phyloP scores from a whole-genome alignment of 1,140 invertebrate genomes.

The Drosophila kepulauana region DNA sequence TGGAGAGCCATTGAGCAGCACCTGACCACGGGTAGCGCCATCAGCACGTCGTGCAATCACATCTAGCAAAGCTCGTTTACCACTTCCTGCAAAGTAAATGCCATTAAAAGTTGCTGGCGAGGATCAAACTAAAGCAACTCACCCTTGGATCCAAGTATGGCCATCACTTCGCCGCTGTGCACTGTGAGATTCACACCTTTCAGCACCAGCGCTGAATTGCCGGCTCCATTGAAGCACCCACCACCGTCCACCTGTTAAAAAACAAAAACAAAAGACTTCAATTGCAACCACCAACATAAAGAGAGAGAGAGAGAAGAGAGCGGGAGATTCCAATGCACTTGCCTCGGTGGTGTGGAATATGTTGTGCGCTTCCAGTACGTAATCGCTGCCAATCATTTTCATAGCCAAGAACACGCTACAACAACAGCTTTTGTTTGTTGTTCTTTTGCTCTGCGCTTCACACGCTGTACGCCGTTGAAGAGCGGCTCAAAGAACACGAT shows the following conservation, averaged over 20 bases:
- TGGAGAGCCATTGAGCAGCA: constrained; percentile 93
- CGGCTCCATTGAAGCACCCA: constrained; percentile 91
- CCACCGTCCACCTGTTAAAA: constrained; percentile 90
- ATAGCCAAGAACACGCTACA: constrained; percentile 57
- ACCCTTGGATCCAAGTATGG: constrained; percentile 96
- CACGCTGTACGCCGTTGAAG: constrained; percentile 59
- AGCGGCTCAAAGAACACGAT: constrained; percentile 46
- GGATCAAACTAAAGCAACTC: constrained; percentile 7
- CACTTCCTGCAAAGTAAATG: constrained; percentile 88
- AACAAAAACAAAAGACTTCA: constrained; percentile 50
- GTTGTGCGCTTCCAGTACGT: constrained; percentile 94
- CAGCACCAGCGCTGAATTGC: constrained; percentile 93
- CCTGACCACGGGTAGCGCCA: constrained; percentile 92
- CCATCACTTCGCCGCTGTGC: constrained; percentile 95
- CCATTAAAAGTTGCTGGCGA: not conserved
- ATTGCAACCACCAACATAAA: constrained; percentile 36
- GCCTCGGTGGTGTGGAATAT: constrained; percentile 95
- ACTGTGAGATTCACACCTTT: constrained; percentile 96
- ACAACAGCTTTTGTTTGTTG: constrained; percentile 58
- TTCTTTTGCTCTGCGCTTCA: constrained; percentile 44
- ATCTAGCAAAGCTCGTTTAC: constrained; percentile 95
- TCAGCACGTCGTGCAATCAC: constrained; percentile 93
- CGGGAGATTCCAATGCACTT: constrained; percentile 77
- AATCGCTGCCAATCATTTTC: constrained; percentile 92
- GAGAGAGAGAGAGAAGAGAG: not conserved